Base-by-base conservation (phyloP, 1,140 invertebrate genomes). In the Adoxophyes honmai region DNA sequence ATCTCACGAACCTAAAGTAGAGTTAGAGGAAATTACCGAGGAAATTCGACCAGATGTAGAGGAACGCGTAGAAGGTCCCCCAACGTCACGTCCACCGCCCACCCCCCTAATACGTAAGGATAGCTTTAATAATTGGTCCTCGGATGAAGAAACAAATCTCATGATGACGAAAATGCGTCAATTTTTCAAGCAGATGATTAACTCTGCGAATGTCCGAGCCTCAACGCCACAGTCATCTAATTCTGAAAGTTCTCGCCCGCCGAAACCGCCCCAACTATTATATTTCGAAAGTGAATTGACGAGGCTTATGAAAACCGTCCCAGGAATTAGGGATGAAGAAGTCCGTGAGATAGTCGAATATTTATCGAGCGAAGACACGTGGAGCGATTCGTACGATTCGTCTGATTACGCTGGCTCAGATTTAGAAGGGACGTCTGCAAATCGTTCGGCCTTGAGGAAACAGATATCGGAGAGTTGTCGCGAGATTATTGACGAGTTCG, bases 91-190 rank as follows among this genome's bases (percentile, higher is more conserved):
- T 54, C 89, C 88, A 54, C 89, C 90, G 34, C 82, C 88, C 13
- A 91, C 90, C 16, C 90, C 91, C 7, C 75, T 96, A 0, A 93
- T 92, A 3, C 90, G 96, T 21, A 96, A 96, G 81, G 96, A 97
- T 78, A 96, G 95, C 73, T 97, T 97, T 81, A 96, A 97, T 74
- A 96, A 97, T 70, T 97, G 96, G 96, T 96, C 95, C 38, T 97
- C 96, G 0, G 96, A 97, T 74, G 96, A 97, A 78, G 96, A 97
- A 86, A 97, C 96, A 0, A 98, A 98, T 81, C 81, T 97, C 6
- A 97, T 98, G 96, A 97, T 98, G 96, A 95, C 94, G 7, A 97
- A 97, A 88, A 96, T 97, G 95, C 90, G 95, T 2, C 95, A 96
- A 64, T 96, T 97, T 78, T 97, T 97, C 80, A 97, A 96, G 81